These are phyloP conservation scores for Drosophila multiciliata DNA, from an alignment of 2,888 invertebrate genomes.

Conservation along the genomic window DNA sequence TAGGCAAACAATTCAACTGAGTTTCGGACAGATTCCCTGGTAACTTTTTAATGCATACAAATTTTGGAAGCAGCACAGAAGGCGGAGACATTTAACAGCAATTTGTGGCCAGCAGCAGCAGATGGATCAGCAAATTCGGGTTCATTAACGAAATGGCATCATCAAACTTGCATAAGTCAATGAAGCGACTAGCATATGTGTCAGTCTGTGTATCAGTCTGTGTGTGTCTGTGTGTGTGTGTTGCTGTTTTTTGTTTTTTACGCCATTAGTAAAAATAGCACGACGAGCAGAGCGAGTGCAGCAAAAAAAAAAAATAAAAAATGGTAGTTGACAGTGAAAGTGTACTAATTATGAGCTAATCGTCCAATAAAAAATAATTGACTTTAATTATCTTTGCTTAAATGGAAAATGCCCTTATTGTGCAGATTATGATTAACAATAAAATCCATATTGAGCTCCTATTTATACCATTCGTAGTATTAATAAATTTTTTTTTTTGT, in stretches of 20 bases:
- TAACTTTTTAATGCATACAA: conserved; percentile 32
- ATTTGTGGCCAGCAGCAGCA: conserved; percentile 16
- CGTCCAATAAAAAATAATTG: conserved; percentile 3
- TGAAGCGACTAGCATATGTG: conserved; percentile 8
- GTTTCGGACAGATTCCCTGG: conserved; percentile 12
- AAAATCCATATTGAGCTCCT: background rate
- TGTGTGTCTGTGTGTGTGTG: background rate
- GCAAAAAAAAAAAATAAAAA: background rate
- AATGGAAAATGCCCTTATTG: background rate
- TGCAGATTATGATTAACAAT: background rate
- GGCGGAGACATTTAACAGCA: conserved; percentile 18
- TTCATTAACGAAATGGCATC: conserved; percentile 37
- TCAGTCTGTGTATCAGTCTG: background rate
- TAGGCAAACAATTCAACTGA: conserved; percentile 65
- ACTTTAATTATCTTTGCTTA: background rate
- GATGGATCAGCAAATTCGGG: conserved; percentile 25
- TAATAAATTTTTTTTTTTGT: background rate
- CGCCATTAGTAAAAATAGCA: background rate
- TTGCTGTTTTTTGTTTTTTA: background rate
- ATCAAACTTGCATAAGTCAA: conserved; percentile 31
- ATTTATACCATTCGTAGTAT: background rate
- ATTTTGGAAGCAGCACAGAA: conserved; percentile 7
- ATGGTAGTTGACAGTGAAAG: background rate
- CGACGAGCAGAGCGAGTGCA: background rate
- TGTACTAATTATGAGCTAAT: conserved; percentile 3